Percentiles rank a stretch among this genome's conserved stretches.
Conservation (phyloP, 2,113 vertebrate species). For the Eclectus roratus region DNA sequence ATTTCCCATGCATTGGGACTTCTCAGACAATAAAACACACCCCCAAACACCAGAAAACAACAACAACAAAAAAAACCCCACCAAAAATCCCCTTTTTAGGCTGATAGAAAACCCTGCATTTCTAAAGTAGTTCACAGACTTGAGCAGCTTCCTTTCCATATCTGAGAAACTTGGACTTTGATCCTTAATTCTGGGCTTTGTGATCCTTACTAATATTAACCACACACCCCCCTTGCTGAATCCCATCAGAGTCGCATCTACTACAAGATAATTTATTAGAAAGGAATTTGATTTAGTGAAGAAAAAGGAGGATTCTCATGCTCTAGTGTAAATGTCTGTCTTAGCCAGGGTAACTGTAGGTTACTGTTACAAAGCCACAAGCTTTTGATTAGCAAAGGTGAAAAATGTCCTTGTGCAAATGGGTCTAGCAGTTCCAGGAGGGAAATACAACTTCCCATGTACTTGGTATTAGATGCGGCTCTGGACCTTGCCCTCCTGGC, state of each 20-base stretch:
- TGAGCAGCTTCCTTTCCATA: background rate
- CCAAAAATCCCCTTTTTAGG: background rate
- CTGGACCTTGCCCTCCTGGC: conserved; percentile 24
- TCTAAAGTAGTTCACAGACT: background rate
- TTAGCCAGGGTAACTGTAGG: background rate
- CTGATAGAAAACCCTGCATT: background rate
- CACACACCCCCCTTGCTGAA: accelerated
- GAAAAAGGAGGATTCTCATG: background rate
- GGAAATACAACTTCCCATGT: background rate
- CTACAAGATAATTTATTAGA: background rate
- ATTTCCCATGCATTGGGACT: background rate
- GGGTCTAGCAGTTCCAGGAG: background rate
- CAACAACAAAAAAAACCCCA: background rate
- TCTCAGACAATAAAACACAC: background rate
- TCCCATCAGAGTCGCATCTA: background rate
- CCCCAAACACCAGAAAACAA: background rate
- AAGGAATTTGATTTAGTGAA: background rate
- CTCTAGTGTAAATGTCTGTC: background rate
- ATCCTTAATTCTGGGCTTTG: background rate
- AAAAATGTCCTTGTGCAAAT: background rate
- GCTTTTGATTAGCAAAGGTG: background rate
- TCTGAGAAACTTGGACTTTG: background rate
- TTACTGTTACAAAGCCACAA: background rate
- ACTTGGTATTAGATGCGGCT: background rate
- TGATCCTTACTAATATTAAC: background rate